Percentiles rank a stretch among this genome's conserved stretches.
Conservation (phyloP, 2,888 invertebrate species). For the Cephus spinipes region DNA sequence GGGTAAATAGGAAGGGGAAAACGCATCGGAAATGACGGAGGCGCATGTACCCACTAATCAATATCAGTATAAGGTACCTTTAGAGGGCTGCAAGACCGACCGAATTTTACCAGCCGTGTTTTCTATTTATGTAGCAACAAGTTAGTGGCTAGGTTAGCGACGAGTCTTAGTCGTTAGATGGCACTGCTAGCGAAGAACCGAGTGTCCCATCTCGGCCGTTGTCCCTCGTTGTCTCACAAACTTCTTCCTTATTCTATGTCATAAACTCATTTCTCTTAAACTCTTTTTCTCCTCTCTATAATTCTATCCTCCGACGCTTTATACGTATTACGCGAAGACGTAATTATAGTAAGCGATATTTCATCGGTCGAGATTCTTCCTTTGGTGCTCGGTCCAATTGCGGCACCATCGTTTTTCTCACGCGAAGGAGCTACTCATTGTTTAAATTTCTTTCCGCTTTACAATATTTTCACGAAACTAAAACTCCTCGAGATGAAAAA, state of each 20-base stretch:
- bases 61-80: neutral
- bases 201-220: neutral
- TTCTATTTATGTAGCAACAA: neutral
- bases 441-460: neutral
- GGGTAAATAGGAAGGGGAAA: neutral
- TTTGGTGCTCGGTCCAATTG: neutral
- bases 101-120: neutral
- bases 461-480: neutral
- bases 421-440: neutral
- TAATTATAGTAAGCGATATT: neutral
- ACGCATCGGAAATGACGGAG: neutral
- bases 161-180: neutral
- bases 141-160: neutral
- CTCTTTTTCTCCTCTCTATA: neutral
- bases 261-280: neutral
- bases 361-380: neutral
- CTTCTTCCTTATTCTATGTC: neutral
- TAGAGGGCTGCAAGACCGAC: neutral
- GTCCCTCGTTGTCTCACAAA: neutral
- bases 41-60: neutral
- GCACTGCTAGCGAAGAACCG: neutral
- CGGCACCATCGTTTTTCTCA: neutral
- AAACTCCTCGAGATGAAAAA: neutral
- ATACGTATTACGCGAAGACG: neutral
- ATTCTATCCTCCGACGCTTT: neutral